Percentiles rank a stretch among this genome's conserved stretches.
Evolutionary conservation across 2,888 invertebrate species (phyloP).

Genomic region (Vanessa cardui): DNA sequence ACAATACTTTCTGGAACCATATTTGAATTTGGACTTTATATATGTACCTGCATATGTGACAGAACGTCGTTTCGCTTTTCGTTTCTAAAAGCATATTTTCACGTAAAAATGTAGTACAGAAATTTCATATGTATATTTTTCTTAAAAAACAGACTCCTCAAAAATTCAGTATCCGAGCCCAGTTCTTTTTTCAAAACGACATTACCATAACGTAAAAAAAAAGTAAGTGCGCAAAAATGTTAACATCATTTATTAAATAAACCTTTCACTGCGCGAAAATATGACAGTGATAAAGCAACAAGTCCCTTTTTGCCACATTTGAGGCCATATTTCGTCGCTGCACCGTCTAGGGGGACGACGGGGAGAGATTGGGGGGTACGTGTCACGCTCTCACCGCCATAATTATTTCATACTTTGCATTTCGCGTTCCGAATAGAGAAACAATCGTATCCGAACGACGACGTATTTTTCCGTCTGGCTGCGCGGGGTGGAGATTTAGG

Average conservation of each 20-base stretch:
- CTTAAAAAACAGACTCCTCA: background rate
- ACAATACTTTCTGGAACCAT: background rate
- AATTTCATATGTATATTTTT: background rate
- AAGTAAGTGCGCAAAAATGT: conserved; percentile 33
- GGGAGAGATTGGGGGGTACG: conserved; percentile 44
- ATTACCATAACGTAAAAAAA: conserved; percentile 21
- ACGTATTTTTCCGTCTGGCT: conserved; percentile 68
- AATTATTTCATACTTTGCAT: conserved; percentile 79
- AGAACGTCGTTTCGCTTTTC: background rate
- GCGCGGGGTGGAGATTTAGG: conserved; percentile 49
- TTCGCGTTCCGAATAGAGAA: conserved; percentile 65
- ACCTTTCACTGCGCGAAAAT: conserved; percentile 59
- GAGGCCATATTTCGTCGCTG: conserved; percentile 58
- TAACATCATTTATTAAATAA: conserved; percentile 46
- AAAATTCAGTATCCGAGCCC: background rate
- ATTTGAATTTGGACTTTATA: background rate
- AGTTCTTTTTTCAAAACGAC: background rate
- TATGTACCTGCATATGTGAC: background rate
- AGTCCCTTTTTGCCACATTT: conserved; percentile 74
- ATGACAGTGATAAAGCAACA: conserved; percentile 77
- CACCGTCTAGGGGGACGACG: conserved; percentile 36
- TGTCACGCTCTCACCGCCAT: conserved; percentile 67
- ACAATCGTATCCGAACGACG: conserved; percentile 62
- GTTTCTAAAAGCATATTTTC: background rate
- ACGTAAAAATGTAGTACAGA: background rate